phyloP scores from a whole-genome alignment of 2,113 vertebrate species.

The Pachyramphus minor region DNA sequence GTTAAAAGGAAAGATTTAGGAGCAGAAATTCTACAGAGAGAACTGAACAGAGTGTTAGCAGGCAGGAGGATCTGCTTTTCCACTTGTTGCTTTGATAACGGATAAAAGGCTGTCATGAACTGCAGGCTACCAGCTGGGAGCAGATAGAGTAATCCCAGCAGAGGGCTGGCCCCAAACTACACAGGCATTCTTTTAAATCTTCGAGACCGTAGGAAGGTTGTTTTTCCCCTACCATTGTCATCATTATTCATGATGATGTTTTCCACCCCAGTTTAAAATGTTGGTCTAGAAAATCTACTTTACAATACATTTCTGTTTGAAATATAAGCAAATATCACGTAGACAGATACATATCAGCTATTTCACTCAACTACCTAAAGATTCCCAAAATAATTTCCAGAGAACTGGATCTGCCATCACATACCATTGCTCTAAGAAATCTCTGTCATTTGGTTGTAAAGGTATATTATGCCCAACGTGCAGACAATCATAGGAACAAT shows the following conservation, averaged over 20 bases:
- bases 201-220: background rate
- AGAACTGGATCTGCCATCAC: background rate
- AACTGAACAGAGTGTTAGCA: constrained; percentile 61
- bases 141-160: constrained; percentile 74
- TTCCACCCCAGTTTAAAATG: background rate
- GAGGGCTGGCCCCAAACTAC: constrained; percentile 29
- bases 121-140: constrained; percentile 72
- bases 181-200: constrained; percentile 44
- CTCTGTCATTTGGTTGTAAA: background rate
- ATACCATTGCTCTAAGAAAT: background rate
- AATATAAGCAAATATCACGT: background rate
- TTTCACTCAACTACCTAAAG: constrained; percentile 9
- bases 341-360: background rate
- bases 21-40: constrained; percentile 68
- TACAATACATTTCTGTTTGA: background rate
- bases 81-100: constrained; percentile 91
- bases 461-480: background rate
- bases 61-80: constrained; percentile 78
- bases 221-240: background rate
- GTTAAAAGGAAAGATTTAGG: constrained; percentile 86
- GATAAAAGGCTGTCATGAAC: constrained; percentile 83
- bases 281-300: constrained; percentile 5
- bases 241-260: background rate
- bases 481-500: background rate
- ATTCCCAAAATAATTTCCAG: constrained; percentile 23